Conservation (phyloP, 2,113 vertebrate species). For the Onychorhynchus coronatus region DNA sequence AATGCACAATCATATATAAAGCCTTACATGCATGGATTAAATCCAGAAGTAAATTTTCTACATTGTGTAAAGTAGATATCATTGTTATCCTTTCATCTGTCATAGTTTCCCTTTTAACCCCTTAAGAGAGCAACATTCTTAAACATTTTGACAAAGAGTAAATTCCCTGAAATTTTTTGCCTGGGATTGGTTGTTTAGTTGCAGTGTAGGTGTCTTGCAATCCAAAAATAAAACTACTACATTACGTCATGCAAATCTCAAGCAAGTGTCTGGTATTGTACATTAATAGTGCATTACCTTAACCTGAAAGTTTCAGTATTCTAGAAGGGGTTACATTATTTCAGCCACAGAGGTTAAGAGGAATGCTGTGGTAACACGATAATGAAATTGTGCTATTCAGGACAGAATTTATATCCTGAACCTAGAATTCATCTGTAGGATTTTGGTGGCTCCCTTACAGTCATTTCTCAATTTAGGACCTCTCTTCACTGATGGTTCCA, state of each 20-base stretch:
- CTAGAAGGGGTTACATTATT: background rate
- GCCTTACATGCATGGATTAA: background rate
- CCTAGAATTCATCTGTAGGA: background rate
- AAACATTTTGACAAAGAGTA: background rate
- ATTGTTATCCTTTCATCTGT: background rate
- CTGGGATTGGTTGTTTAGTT: background rate
- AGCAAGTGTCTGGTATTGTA: background rate
- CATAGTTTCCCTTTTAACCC: background rate
- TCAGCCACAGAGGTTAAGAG: background rate
- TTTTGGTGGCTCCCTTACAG: background rate
- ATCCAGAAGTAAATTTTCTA: background rate
- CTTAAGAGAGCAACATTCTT: background rate
- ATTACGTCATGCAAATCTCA: background rate
- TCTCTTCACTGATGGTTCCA: background rate
- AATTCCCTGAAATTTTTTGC: background rate
- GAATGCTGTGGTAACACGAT: background rate
- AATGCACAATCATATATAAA: background rate
- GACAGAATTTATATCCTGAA: background rate
- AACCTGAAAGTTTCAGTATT: background rate
- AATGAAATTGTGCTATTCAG: background rate
- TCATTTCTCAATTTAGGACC: background rate
- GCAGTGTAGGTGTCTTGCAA: background rate
- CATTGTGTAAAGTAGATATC: background rate
- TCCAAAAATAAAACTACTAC: background rate
- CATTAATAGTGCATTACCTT: background rate